phyloP scores from a whole-genome alignment of 2,888 invertebrate genomes.

The Diarsia rubi region DNA sequence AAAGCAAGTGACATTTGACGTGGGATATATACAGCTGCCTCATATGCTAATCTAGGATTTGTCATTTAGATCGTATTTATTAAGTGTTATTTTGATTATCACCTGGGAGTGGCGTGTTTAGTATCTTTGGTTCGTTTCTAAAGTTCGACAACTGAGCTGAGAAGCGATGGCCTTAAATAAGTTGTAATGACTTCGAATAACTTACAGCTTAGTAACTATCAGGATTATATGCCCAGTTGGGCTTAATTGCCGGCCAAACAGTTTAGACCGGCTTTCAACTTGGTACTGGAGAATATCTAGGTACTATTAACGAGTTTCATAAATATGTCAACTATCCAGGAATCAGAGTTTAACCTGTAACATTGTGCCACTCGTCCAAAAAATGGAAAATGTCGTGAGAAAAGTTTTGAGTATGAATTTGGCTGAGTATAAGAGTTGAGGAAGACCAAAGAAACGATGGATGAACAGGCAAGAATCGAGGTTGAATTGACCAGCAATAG shows the following conservation, averaged over 20 bases:
- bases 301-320: not conserved
- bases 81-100: conserved; percentile 30
- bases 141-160: conserved; percentile 20
- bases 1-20: conserved; percentile 60
- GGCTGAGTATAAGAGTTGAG: too few relatives aligned
- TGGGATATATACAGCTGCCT: conserved; percentile 26
- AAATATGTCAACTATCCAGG: not conserved
- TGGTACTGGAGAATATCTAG: not conserved
- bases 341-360: not conserved
- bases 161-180: not conserved
- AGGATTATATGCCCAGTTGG: not conserved
- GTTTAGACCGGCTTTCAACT: not conserved
- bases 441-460: too few relatives aligned
- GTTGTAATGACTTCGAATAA: not conserved
- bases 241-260: not conserved
- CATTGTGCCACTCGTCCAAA: conserved; percentile 11
- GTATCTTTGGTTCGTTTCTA: conserved; percentile 27
- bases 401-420: too few relatives aligned
- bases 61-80: conserved; percentile 43
- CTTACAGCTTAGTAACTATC: not conserved
- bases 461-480: too few relatives aligned
- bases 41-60: conserved; percentile 60
- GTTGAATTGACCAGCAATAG: too few relatives aligned
- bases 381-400: too few relatives aligned
- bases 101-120: conserved; percentile 44